Base-by-base conservation (phyloP, 2,113 vertebrate genomes). In the Cyrtonyx montezumae region DNA sequence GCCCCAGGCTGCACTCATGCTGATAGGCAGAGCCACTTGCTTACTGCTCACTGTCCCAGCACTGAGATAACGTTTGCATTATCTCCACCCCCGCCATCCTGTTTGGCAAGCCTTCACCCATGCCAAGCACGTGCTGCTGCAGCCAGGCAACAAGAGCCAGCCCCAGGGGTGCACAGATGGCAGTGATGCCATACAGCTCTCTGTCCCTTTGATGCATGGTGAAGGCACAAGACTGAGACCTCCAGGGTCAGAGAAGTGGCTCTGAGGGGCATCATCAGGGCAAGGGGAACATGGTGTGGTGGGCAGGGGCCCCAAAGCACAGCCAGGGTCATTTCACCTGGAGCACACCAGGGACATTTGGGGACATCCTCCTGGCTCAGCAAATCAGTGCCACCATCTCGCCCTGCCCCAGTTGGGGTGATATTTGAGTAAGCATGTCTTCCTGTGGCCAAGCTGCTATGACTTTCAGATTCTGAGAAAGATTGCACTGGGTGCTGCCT, bases 51-150 rank as follows among this genome's bases (percentile, higher is more conserved):
- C 17, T 20, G 13, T 49, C 26, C 5, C n/a, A 37, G 59, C 68
- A 22, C 45, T 32, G 51, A 85, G 76, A 56, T 46, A 77, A 87
- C 37, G 19, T 59, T 1, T 1, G 42, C 1, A 11, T 73, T 83
- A 58, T 82, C 85, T 90, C 13, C 12, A 0, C 63, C 87, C 59
- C 25, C 21, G 1, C 61, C 93, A 96, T 96, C 93, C 94, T 91
- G 93, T 95, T 95, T 94, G 93, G 82, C 14, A 8, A 67, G 49
- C 34, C 16, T 34, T 87, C 53, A 62, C 82, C 84, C 42, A 26
- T 62, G 70, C n/a, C 15, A 5, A 1, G 1, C 55, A 32, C 1
- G 0, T 28, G n/a, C 28, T 70, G 21, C 42, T 73, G 59, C 53
- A 76, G 70, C 78, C 20, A 46, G 53, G 58, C 9, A 1, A 62